These are phyloP conservation scores for Eumeta japonica DNA, from an alignment of 1,140 invertebrate species.

Conservation along the genomic window DNA sequence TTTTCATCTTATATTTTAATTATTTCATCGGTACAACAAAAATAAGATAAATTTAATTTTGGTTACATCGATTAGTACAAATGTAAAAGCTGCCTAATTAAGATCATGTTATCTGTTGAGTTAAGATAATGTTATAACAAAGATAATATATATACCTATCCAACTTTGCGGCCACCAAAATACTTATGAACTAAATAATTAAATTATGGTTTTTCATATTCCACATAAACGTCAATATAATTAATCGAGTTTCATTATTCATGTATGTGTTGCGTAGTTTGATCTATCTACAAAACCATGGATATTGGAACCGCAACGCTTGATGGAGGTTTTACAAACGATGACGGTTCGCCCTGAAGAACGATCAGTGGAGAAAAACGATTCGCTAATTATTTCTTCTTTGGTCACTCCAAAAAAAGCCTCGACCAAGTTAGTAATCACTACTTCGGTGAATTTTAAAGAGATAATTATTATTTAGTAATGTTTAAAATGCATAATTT, in stretches of 20 bases:
- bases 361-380: constrained; percentile 15
- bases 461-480: too few relatives aligned
- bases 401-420: constrained; percentile 54
- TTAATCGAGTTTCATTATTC: constrained; percentile 2
- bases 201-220: too few relatives aligned
- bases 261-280: constrained; percentile 51
- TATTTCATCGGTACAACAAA: too few relatives aligned
- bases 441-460: too few relatives aligned
- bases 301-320: constrained; percentile 61
- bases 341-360: constrained; percentile 20
- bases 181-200: too few relatives aligned
- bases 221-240: neutral
- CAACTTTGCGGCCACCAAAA: too few relatives aligned
- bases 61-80: too few relatives aligned
- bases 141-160: too few relatives aligned
- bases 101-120: too few relatives aligned
- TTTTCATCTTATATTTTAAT: constrained; percentile 5
- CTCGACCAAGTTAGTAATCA: constrained; percentile 37
- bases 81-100: too few relatives aligned
- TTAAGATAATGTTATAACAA: too few relatives aligned
- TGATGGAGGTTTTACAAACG: constrained; percentile 65
- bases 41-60: neutral
- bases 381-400: constrained; percentile 38
- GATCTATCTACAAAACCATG: constrained; percentile 69
- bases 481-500: too few relatives aligned